Evolutionary conservation across 2,888 invertebrate species (phyloP).

Genomic region (Watsonalla cultraria): DNA sequence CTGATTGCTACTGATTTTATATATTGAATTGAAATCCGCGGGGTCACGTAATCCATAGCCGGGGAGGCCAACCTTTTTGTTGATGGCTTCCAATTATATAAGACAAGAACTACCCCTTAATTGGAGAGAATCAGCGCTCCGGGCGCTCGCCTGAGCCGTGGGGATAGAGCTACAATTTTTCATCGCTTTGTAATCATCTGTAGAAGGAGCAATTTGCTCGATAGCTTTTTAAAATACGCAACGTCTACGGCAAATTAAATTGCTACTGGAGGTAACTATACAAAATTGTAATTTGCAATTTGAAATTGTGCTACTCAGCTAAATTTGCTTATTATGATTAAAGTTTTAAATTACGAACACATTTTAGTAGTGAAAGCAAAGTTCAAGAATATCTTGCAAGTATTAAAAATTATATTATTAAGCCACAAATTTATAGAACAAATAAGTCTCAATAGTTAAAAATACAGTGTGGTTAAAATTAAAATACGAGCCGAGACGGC

Average conservation of each 20-base stretch:
- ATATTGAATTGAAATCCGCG: slow-evolving; percentile 40
- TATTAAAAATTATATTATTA: too few relatives aligned
- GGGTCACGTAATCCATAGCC: slow-evolving; percentile 40
- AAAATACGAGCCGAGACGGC: slow-evolving; percentile 21
- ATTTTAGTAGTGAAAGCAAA: too few relatives aligned
- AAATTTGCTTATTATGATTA: too few relatives aligned
- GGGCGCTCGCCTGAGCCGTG: slow-evolving; percentile 36
- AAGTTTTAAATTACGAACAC: too few relatives aligned
- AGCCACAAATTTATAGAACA: neutral
- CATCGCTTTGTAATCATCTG: slow-evolving; percentile 35
- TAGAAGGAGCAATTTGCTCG: slow-evolving; percentile 23
- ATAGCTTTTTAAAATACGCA: slow-evolving; percentile 19
- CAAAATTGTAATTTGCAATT: slow-evolving; percentile 11
- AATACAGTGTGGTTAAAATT: slow-evolving; percentile 9
- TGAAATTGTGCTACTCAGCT: slow-evolving; percentile 1
- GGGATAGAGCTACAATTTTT: slow-evolving; percentile 32
- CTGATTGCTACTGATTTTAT: slow-evolving; percentile 52
- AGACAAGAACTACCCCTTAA: slow-evolving; percentile 65
- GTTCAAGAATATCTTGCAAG: too few relatives aligned
- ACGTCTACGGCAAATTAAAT: slow-evolving; percentile 16
- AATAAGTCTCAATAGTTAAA: neutral
- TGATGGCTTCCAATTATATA: slow-evolving; percentile 61
- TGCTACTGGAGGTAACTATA: neutral
- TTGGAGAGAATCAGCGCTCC: slow-evolving; percentile 56
- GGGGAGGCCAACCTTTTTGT: slow-evolving; percentile 39